Evolutionary conservation across 2,888 invertebrate genomes (phyloP), one percentile per base, ranked within the genome.

Genomic region (Macrophya alboannulata): DNA sequence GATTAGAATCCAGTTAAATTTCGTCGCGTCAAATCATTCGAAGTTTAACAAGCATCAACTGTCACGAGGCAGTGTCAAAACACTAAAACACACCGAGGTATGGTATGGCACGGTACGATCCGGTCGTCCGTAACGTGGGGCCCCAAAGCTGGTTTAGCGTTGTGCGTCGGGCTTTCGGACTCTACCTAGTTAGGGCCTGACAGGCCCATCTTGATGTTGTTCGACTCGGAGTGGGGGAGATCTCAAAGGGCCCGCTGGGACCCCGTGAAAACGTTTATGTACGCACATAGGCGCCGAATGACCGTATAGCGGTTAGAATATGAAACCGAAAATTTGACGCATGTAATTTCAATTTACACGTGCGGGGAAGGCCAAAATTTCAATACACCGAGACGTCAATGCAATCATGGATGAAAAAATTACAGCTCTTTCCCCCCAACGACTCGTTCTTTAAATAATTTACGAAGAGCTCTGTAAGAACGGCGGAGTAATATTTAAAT

Each of bases 181-280:
- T 89, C 90, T 90, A 91, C 91, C 92, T 92, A 91, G 92, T 92
- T 92, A 92, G 92, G 91, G 90, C 89, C 92, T 92, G 92, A 92
- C 92, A 92, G 91, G 91, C 92, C 91, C 91, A 92, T 92, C 92
- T 90, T 89, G 91, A 90, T 91, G 91, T 90, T 91, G 89, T 43
- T 40, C n/a, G 37, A 85, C 88, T 65, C 74, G 85, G 86, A 89
- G 89, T 90, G 90, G 88, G 90, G 90, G 90, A 89, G 88, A 88
- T 87, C 90, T 91, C 90, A 91, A 92, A 92, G 91, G 89, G 88
- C 89, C 91, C 90, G 90, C 88, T 90, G 86, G 88, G 89, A 90
- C 90, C 90, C 92, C 91, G 90, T 92, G 91, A 92, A 92, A 92
- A 91, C 92, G 92, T 92, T 92, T 91, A 91, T 91, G 90, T 90